A percentile compares a stretch with the other conserved stretches of the same genome.
Evolutionary conservation across 2,113 vertebrate species (phyloP).

Genomic region (Colossoma macropomum): DNA sequence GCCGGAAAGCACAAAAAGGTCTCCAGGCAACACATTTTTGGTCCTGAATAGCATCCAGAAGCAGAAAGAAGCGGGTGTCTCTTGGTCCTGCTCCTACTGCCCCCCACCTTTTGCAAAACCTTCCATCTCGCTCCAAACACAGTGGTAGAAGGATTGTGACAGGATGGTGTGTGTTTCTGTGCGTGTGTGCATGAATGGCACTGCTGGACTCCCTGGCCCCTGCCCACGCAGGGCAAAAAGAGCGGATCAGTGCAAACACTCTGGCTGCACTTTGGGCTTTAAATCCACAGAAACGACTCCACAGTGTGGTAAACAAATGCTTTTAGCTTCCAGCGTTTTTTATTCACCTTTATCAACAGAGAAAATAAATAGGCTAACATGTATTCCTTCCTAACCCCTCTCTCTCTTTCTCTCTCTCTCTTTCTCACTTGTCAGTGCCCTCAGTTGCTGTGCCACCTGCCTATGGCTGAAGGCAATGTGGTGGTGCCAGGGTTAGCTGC

Average conservation of each 20-base stretch:
- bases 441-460: constrained; percentile 47
- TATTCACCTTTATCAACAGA: background rate
- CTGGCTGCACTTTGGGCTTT: constrained; percentile 51
- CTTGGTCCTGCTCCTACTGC: constrained; percentile 60
- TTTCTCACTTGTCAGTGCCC: background rate
- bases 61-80: constrained; percentile 42
- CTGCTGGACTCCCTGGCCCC: constrained; percentile 14
- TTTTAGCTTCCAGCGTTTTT: constrained; percentile 1
- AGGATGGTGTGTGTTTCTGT: constrained; percentile 17
- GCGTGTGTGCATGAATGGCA: constrained; percentile 11
- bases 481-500: constrained; percentile 53
- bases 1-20: constrained; percentile 64
- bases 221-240: constrained; percentile 14
- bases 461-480: constrained; percentile 50
- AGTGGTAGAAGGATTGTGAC: constrained; percentile 33
- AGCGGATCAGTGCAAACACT: constrained; percentile 34
- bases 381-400: background rate
- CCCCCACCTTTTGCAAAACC: constrained; percentile 65
- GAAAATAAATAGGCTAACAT: background rate
- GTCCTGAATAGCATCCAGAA: constrained; percentile 69
- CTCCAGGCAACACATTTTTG: constrained; percentile 74
- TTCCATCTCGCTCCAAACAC: constrained; percentile 67
- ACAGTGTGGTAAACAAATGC: constrained; percentile 36
- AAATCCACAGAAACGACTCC: constrained; percentile 43
- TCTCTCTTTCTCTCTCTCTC: background rate